Conservation (phyloP, 2,797 vertebrate species). For the Jordanella pulchra region DNA sequence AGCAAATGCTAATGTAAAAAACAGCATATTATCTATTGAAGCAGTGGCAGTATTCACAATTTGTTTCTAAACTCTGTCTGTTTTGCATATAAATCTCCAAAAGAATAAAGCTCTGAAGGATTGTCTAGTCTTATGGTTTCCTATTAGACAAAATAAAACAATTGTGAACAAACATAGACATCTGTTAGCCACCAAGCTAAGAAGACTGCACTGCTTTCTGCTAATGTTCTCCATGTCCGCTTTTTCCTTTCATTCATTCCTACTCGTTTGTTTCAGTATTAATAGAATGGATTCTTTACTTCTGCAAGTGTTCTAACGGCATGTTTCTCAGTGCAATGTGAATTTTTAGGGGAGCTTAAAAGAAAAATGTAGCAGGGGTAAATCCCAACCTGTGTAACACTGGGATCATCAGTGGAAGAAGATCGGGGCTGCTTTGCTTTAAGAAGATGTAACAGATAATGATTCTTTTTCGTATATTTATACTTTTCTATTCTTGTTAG, state of each 20-base stretch:
- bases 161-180: not conserved
- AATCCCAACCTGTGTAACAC: not conserved
- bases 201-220: not conserved
- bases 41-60: not conserved
- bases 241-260: not conserved
- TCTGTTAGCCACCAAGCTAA: not conserved
- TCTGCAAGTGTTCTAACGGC: not conserved
- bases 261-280: not conserved
- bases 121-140: not conserved
- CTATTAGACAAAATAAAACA: not conserved
- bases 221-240: not conserved
- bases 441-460: not conserved
- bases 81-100: not conserved
- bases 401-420: not conserved
- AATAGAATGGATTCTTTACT: slow-evolving; percentile 1
- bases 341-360: not conserved
- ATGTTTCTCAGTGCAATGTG: not conserved
- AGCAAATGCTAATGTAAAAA: not conserved
- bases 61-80: not conserved
- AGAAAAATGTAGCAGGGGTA: not conserved
- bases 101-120: not conserved
- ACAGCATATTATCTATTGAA: not conserved
- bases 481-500: not conserved
- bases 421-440: not conserved
- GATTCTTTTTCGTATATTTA: not conserved